A percentile compares a stretch with the other conserved stretches of the same genome.
phyloP scores from a whole-genome alignment of 2,888 invertebrate genomes.

The Dimorphilus gyrociliatus region DNA sequence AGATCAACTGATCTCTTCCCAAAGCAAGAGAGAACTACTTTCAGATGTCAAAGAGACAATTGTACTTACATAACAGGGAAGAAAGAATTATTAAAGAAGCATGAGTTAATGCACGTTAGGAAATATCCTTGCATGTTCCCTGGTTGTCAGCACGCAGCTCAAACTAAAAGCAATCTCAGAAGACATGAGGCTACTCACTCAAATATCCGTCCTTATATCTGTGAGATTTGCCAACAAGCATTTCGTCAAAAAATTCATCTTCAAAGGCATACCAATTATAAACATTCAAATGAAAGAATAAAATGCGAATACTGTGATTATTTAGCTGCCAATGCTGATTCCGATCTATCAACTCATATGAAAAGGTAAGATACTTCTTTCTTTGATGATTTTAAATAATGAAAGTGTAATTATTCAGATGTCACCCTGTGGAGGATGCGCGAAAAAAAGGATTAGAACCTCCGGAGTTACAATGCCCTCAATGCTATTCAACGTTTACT shows the following conservation, averaged over 20 bases:
- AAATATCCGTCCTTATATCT: slow-evolving; percentile 19
- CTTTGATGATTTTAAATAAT: not conserved
- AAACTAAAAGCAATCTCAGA: slow-evolving; percentile 30
- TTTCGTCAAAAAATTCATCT: slow-evolving; percentile 34
- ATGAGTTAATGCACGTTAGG: slow-evolving; percentile 25
- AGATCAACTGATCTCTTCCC: too few species aligned
- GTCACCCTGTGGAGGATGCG: slow-evolving; percentile 12
- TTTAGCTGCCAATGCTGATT: slow-evolving; percentile 27
- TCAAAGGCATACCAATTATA: slow-evolving; percentile 27
- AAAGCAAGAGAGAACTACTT: too few species aligned
- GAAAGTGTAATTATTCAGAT: slow-evolving; percentile 5
- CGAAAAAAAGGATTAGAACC: slow-evolving; percentile 10
- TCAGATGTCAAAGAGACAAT: too few species aligned
- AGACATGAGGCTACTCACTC: slow-evolving; percentile 27
- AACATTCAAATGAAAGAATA: slow-evolving; percentile 29
- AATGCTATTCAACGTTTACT: slow-evolving; percentile 21
- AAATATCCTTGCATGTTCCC: slow-evolving; percentile 12
- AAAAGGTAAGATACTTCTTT: slow-evolving; percentile 18
- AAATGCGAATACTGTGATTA: slow-evolving; percentile 30
- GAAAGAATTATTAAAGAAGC: slow-evolving; percentile 28
- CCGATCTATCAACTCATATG: slow-evolving; percentile 30
- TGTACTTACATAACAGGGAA: slow-evolving; percentile 24
- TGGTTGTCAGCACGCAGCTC: slow-evolving; percentile 20
- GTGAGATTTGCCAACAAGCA: slow-evolving; percentile 17
- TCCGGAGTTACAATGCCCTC: slow-evolving; percentile 18